Evolutionary conservation across 1,140 invertebrate genomes (phyloP), one percentile per base, ranked within the genome.

Genomic region (Lucilia cuprina): DNA sequence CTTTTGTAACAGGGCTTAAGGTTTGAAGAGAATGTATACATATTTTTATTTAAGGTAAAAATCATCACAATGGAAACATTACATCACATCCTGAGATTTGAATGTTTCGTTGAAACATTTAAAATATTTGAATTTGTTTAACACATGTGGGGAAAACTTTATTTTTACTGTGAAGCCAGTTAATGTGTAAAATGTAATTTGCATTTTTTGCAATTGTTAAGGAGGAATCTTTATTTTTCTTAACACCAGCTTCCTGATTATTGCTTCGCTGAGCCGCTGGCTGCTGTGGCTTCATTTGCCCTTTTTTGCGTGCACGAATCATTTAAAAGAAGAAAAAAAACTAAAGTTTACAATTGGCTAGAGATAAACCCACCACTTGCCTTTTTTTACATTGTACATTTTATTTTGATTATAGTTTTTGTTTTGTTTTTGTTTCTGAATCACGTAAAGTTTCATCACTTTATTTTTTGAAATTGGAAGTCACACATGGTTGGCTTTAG

Each of bases 241-340:
- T 55, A 55, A 55, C 17, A 55, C 17, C 17, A 55, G 65, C 65
- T 70, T 70, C 65, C 65, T 70, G 65, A 70, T 70, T 70, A 70
- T 70, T 70, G 65, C 65, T 25, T 25, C n/a, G 65, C 65, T 70
- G 41, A 41, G 25, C 25, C 25, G 25, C 25, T 30, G 65, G 65
- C 19, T 55, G 65, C 65, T 70, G 50, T 13, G 7, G n/a, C 65
- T 8, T 70, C 65, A 70, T 70, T 70, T 70, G 65, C 65, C 65
- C 65, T 70, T 70, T 70, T 70, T 70, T 70, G 65, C 65, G 65
- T 70, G 65, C 65, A 21, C 65, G 19, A 70, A 70, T 21, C 65
- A 70, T 70, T 70, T 14, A 60, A n/a, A 60, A 60, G 14, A 60
- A 60, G 14, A 60, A n/a, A 60, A n/a, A 60, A 60, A 25, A 70